These are phyloP conservation scores for Catocala fraxini DNA, from an alignment of 2,888 invertebrate species.

Conservation along the genomic window DNA sequence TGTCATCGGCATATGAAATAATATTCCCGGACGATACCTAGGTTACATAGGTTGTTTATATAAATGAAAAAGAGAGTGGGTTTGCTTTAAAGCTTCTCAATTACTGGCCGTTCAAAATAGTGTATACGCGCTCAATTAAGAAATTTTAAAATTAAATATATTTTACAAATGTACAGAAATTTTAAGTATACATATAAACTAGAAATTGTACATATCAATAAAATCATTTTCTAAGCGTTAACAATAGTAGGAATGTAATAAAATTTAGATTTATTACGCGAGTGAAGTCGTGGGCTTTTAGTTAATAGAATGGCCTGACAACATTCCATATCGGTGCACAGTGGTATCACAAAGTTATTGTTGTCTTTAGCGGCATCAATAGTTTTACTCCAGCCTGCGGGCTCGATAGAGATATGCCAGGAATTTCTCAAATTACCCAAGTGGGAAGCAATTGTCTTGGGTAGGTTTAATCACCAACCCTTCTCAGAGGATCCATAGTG, in stretches of 20 bases:
- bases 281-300: background rate
- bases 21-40: no score
- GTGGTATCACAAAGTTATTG: conserved; percentile 28
- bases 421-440: conserved; percentile 63
- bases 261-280: background rate
- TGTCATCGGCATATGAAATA: no score
- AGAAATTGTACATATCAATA: no score
- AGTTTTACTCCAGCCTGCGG: conserved; percentile 33
- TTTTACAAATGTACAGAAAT: no score
- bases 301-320: background rate
- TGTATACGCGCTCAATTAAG: no score
- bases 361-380: conserved; percentile 33
- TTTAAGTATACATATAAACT: no score
- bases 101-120: no score
- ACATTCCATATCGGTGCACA: conserved; percentile 15
- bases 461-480: conserved; percentile 74
- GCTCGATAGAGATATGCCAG: conserved; percentile 51
- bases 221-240: no score
- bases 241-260: background rate
- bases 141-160: no score
- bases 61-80: no score
- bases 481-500: conserved; percentile 66
- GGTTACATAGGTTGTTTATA: no score
- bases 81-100: no score
- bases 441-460: conserved; percentile 65